Evolutionary conservation across 2,113 vertebrate species (phyloP), one percentile per base, ranked within the genome.

Genomic region (Pagrus major): DNA sequence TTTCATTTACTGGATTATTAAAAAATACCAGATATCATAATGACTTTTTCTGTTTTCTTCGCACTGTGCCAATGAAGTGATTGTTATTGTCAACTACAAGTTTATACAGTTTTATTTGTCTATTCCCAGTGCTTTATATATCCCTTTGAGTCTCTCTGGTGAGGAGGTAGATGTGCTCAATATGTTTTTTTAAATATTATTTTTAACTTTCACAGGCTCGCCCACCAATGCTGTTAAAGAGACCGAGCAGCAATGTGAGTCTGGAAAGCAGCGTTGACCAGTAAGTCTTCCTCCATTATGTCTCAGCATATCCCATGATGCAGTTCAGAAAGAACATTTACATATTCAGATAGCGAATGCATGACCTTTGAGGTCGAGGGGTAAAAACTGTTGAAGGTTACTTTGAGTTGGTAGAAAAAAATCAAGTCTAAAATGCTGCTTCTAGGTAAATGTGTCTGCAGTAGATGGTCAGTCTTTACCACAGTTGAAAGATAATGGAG

Each of bases 211-310:
- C 71, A 31, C 74, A 99, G 98, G 96, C 96, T 65, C 96, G 95
- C 2, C 97, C 97, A 51, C 96, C 97, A 1, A 88, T 96, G 20
- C 92, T 98, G 18, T 85, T 95, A 35, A 97, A 96, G 93, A 97
- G 97, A 81, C 97, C 96, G 1, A 96, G 94, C 92, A 97, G 96
- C 90, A 97, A 97, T 41, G 86, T 96, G 20, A 93, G 94, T 3
- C 82, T 95, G 85, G 94, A 96, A 44, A 90, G 85, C 90, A 93
- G 82, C 71, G 81, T 88, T 41, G 93, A 95, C 85, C 93, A 92
- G 95, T 96, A 94, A 95, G 94, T 11, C 51, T 8, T 12, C 31
- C 33, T 58, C 25, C 25, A 27, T 70, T 42, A 14, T 33, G 58
- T 58, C 18, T n/a, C 39, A 66, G 2, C 42, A 35, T 70, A 61